Base-by-base conservation (phyloP, 1,140 invertebrate species). In the Monochamus saltuarius region DNA sequence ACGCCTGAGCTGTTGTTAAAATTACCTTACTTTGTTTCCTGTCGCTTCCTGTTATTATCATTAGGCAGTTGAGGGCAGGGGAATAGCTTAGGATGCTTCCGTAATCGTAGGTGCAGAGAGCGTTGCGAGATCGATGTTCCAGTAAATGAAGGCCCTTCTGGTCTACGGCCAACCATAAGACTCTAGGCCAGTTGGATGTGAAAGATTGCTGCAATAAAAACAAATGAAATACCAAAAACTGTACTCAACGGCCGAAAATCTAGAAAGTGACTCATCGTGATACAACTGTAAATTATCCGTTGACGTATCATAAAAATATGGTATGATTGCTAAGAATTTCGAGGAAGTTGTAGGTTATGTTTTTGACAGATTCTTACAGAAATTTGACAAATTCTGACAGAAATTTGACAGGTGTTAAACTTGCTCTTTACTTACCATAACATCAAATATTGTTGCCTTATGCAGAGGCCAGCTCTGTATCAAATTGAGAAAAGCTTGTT, bases 381-480 rank as follows among this genome's bases (percentile, higher is more conserved):
- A 29, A 29, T 29, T 29, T 29, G 11, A 7, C 14, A 40, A 3
- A 40, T 40, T 40, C 14, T 13, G 11, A 40, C 11, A 16, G 22
- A 29, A 29, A 29, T 29, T 29, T 29, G n/a, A n/a, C n/a, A n/a
- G n/a, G n/a, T n/a, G n/a, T n/a, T n/a, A n/a, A n/a, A n/a, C n/a
- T n/a, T n/a, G n/a, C n/a, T n/a, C n/a, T 38, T 50, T 13, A 56
- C 60, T 77, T 77, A 91, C 89, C 84, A 94, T 93, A 19, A 97
- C 95, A 76, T 97, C 94, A 77, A 95, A 98, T 65, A 98, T 91
- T 6, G 93, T 95, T 3, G 94, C 92, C 65, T 90, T 86, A 66
- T 97, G 92, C 40, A 97, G 80, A 7, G 92, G 92, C 94, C 94
- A 97, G 47, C 89, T 91, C 75, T 93, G 89, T 53, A 97, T 92